Evolutionary conservation across 2,797 vertebrate genomes (phyloP).

Genomic region (Euthynnus affinis): DNA sequence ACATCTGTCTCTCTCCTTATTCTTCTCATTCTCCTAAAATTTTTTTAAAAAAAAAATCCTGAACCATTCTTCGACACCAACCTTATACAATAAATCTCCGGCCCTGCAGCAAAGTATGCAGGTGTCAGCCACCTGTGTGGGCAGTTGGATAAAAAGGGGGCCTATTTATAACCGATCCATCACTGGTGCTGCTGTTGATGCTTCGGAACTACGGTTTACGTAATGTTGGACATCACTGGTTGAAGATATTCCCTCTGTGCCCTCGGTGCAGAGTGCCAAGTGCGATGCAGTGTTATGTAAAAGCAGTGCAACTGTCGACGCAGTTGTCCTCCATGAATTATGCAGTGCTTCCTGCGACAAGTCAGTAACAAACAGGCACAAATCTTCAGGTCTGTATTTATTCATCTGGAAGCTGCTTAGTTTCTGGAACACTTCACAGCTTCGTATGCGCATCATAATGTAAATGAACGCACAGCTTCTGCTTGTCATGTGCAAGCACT

Average conservation of each 20-base stretch:
- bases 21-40: conserved; percentile 1
- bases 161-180: conserved; percentile 78
- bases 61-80: conserved; percentile 19
- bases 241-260: conserved; percentile 43
- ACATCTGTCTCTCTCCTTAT: conserved; percentile 37
- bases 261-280: conserved; percentile 44
- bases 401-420: conserved; percentile 31
- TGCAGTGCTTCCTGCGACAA: conserved; percentile 60
- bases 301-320: conserved; percentile 46
- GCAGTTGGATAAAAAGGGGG: conserved; percentile 60
- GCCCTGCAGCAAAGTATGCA: conserved; percentile 54
- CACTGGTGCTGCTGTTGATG: conserved; percentile 58
- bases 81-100: conserved; percentile 34
- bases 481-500: not conserved
- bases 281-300: conserved; percentile 51
- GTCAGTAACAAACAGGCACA: conserved; percentile 30
- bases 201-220: conserved; percentile 56
- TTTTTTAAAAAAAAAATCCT: conserved; percentile 32
- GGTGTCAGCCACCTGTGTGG: conserved; percentile 76
- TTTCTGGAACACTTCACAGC: conserved; percentile 1
- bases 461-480: not conserved
- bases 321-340: conserved; percentile 61
- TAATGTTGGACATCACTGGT: conserved; percentile 58
- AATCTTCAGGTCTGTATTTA: conserved; percentile 47
- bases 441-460: not conserved